phyloP scores from a whole-genome alignment of 2,113 vertebrate genomes.

The Malurus cyaneus region DNA sequence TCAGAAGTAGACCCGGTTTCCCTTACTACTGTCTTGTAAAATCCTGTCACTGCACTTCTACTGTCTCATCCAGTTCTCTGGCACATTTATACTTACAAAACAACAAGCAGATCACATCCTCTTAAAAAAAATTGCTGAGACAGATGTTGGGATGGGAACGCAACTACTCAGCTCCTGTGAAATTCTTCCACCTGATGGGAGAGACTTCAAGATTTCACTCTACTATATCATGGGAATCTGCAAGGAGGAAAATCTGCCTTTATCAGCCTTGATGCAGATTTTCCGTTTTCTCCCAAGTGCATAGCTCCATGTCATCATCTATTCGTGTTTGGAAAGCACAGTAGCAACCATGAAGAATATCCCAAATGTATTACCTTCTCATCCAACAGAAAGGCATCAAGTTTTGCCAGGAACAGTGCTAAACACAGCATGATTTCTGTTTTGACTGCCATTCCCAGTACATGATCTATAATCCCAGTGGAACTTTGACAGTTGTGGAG shows the following conservation, averaged over 20 bases:
- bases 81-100: background rate
- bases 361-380: background rate
- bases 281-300: background rate
- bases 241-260: background rate
- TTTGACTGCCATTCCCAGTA: background rate
- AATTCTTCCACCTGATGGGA: background rate
- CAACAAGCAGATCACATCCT: background rate
- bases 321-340: background rate
- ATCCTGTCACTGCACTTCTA: background rate
- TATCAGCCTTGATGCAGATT: background rate
- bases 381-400: background rate
- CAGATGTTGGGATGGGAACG: background rate
- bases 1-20: slow-evolving; percentile 10
- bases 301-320: background rate
- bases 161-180: background rate
- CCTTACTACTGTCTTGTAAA: background rate
- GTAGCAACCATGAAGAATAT: background rate
- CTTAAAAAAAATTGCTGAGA: background rate
- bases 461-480: background rate
- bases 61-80: background rate
- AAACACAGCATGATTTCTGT: background rate
- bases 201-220: background rate
- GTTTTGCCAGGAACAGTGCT: background rate
- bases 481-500: background rate
- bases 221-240: background rate